Conservation (phyloP, 2,888 invertebrate species). For the Callosobruchus maculatus region DNA sequence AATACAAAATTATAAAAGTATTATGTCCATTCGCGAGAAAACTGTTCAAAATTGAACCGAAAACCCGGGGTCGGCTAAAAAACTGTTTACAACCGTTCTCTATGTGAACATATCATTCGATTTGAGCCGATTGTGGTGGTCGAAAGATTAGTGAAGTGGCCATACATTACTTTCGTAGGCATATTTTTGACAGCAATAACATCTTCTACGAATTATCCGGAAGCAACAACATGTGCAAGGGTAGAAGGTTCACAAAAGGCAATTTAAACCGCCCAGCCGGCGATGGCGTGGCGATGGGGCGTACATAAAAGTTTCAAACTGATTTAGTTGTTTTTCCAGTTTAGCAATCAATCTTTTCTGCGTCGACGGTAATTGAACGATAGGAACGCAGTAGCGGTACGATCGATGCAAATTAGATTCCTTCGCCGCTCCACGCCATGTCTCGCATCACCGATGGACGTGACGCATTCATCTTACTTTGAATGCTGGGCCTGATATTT, state of each 20-base stretch:
- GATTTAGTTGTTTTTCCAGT: constrained; percentile 15
- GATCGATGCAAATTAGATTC: constrained; percentile 18
- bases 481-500: not conserved
- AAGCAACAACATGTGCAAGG: not conserved
- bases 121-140: too few relatives aligned
- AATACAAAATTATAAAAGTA: too few relatives aligned
- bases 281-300: not conserved
- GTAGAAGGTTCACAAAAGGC: not conserved
- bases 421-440: constrained; percentile 5
- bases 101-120: too few relatives aligned
- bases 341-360: constrained; percentile 13
- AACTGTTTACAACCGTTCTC: too few relatives aligned
- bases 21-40: too few relatives aligned
- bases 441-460: not conserved
- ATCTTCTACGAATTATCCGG: not conserved
- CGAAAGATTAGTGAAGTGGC: too few relatives aligned
- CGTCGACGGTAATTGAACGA: constrained; percentile 12
- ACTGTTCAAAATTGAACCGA: too few relatives aligned
- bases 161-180: too few relatives aligned
- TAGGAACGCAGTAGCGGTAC: not conserved
- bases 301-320: constrained; percentile 5
- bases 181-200: too few relatives aligned
- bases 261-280: not conserved
- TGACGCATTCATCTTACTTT: not conserved
- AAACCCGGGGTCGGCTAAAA: too few relatives aligned